Base-by-base conservation (phyloP, 2,797 vertebrate genomes). In the Lithobates sylvaticus region DNA sequence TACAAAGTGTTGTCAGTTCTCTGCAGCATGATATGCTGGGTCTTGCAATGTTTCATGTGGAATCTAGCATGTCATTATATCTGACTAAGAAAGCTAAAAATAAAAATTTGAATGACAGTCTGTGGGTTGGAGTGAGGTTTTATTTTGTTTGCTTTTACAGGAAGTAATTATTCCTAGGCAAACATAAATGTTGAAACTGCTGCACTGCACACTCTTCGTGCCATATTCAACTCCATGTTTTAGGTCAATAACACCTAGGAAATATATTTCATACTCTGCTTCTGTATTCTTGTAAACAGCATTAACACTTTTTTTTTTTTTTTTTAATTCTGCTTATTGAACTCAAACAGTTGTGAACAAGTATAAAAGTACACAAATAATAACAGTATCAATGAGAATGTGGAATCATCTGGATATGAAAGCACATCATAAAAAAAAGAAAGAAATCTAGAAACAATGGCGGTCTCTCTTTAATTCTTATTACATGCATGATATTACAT, bases 11-110 rank as follows among this genome's bases (percentile, higher is more conserved):
- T 73, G 36, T 23, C 23, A 10, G 12, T 61, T 23, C 21, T 61
- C 21, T n/a, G 6, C 21, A n/a, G 71, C 12, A n/a, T 73, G n/a
- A 58, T 27, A n/a, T 61, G 50, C 32, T 81, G 69, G 16, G 26
- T 82, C 54, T 29, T 58, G 8, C 34, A 65, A 70, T 58, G 29
- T 75, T 80, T 86, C 32, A 44, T 82, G 79, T 82, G 79, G 79
- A 83, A 76, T 76, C 13, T 61, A 78, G 29, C 78, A 21, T 74
- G 75, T 54, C 58, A 87, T 87, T 78, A 86, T 78, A 80, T 68
- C 80, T 83, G 39, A 47, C 67, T 73, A 65, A 27, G 76, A 67
- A 50, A 78, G 26, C 85, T 87, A 83, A 87, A 87, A 87, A 87
- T 87, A 86, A 47, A 78, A 80, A 50, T 64, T 34, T 76, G 71